A percentile compares a stretch with the other conserved stretches of the same genome.
Evolutionary conservation across 2,113 vertebrate species (phyloP).

Genomic region (Amblyopsis rosae): DNA sequence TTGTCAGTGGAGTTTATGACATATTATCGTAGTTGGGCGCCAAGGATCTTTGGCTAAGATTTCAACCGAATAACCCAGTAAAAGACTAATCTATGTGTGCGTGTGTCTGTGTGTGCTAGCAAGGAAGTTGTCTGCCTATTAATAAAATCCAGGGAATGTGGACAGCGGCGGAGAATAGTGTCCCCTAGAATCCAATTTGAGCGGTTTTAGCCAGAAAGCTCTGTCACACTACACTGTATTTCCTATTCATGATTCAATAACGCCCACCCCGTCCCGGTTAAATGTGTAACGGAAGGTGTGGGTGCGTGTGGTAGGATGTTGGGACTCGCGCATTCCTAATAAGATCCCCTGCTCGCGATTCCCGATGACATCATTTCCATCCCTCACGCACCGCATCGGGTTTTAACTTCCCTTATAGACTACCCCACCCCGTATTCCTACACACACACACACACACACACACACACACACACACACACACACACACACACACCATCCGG

Average conservation of each 20-base stretch:
- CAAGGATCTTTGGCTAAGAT: too few relatives aligned
- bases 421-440: constrained; percentile 53
- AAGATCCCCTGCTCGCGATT: constrained; percentile 61
- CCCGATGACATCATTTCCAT: constrained; percentile 78
- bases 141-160: too few relatives aligned
- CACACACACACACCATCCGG: constrained; percentile 14
- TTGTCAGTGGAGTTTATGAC: neutral
- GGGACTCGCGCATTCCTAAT: constrained; percentile 44
- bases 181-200: too few relatives aligned
- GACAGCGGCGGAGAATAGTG: too few relatives aligned
- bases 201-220: too few relatives aligned
- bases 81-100: too few relatives aligned
- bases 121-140: constrained; percentile 23
- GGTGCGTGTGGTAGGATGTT: constrained; percentile 18
- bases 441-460: constrained; percentile 20
- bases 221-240: neutral
- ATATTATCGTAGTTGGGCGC: neutral
- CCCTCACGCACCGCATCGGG: constrained; percentile 61
- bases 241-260: constrained; percentile 44
- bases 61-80: too few relatives aligned
- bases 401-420: constrained; percentile 46
- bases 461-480: constrained; percentile 20
- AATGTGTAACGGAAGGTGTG: constrained; percentile 58
- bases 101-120: constrained; percentile 1
- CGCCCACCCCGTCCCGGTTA: constrained; percentile 34